Base-by-base conservation (phyloP, 2,797 vertebrate genomes). In the Serranus cabrilla region DNA sequence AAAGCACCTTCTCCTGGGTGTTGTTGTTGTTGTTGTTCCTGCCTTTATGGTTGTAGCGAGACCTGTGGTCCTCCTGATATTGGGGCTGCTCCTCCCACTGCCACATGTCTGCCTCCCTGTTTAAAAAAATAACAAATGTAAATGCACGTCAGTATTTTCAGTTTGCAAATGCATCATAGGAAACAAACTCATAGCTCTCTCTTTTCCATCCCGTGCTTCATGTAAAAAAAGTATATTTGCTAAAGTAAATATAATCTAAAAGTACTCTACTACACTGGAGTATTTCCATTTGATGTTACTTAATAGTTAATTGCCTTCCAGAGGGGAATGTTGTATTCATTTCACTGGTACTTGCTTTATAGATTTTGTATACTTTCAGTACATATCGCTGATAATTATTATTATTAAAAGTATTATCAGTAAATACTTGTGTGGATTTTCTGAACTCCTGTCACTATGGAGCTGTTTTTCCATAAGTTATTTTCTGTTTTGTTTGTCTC, bases 21-120 rank as follows among this genome's bases (percentile, higher is more conserved):
- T 95, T 95, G 34, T 95, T 95, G 46, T 94, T 96, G 83, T 96
- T 96, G 78, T 93, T 95, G 89, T 96, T 97, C 76, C 95, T 89
- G 73, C 93, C 92, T 86, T 96, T 97, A 72, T 96, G 89, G 59
- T 83, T 89, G 17, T 95, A 92, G 54, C 87, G 94, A 11, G 91
- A 74, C 20, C 93, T 85, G 84, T 89, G 92, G 79, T 95, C 84
- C 1, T 92, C 94, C 75, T 94, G 95, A 25, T 92, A 69, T 20
- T 95, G 95, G 63, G 91, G 88, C 0, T 83, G 90, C 57, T 96
- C 94, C 56, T 95, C 92, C 88, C 95, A 94, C 61, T 93, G 92
- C 95, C 95, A 96, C 52, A 92, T 67, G 62, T 96, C 95, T 34
- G 93, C 74, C 1, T 95, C 92, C 79, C 97, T 98, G 92, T 25